phyloP scores from a whole-genome alignment of 2,888 invertebrate species.

The Hartigia nigra region DNA sequence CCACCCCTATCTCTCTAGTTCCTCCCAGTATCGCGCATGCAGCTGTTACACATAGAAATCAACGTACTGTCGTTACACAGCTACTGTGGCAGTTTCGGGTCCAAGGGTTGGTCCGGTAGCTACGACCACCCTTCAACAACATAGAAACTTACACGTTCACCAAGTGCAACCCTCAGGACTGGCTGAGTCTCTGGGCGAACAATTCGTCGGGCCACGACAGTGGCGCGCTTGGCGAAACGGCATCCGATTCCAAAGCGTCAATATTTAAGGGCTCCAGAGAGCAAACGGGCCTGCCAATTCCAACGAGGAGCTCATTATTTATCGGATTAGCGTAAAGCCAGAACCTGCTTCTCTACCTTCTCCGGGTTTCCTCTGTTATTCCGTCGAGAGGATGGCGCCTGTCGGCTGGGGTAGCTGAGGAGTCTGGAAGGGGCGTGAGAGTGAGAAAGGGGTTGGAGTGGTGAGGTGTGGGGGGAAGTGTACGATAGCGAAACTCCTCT shows the following conservation, averaged over 20 bases:
- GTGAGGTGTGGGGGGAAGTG: constrained; percentile 17
- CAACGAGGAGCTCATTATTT: constrained; percentile 30
- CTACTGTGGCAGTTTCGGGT: background rate
- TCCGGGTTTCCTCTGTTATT: constrained; percentile 6
- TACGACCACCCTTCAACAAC: background rate
- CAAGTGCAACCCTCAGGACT: background rate
- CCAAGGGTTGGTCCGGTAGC: background rate
- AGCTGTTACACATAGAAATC: background rate
- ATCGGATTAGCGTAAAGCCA: constrained; percentile 34
- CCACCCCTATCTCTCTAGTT: background rate
- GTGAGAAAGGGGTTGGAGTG: constrained; percentile 20
- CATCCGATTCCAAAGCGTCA: background rate
- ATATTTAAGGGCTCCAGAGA: background rate
- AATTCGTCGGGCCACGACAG: constrained; percentile 1
- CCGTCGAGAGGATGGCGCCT: constrained; percentile 14
- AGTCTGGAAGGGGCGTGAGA: background rate
- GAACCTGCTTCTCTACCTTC: constrained; percentile 6
- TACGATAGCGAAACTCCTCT: constrained; percentile 19
- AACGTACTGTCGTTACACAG: background rate
- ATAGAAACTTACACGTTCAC: background rate
- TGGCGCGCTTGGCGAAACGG: background rate
- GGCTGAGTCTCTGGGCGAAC: background rate
- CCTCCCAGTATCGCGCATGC: background rate
- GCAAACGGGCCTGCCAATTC: constrained; percentile 15
- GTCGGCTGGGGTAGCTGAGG: no score